A percentile compares a stretch with the other conserved stretches of the same genome.
Conservation (phyloP, 2,113 vertebrate species). For the Eolophus roseicapilla region DNA sequence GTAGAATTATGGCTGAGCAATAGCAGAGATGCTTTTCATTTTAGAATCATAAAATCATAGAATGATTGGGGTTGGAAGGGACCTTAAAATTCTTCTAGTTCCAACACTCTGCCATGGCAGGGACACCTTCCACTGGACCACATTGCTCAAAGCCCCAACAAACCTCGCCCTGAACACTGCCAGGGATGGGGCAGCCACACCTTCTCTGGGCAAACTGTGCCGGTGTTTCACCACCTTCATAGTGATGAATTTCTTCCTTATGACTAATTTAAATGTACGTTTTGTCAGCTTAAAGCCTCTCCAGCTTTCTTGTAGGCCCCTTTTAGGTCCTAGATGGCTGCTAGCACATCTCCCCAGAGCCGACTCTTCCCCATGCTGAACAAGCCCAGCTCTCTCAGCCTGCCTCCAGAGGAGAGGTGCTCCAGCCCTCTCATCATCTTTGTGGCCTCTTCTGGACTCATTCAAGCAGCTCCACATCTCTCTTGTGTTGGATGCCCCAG, state of each 20-base stretch:
- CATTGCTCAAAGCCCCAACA: background rate
- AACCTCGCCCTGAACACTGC: background rate
- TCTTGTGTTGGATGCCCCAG: background rate
- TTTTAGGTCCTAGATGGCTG: background rate
- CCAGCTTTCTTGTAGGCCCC: background rate
- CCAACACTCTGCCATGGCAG: background rate
- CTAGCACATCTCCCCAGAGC: background rate
- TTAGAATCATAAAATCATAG: background rate
- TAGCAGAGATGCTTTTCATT: background rate
- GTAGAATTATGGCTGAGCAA: fast-evolving
- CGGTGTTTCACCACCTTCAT: background rate
- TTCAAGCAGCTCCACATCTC: background rate
- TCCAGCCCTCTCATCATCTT: background rate
- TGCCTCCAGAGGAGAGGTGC: background rate
- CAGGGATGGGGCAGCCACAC: background rate
- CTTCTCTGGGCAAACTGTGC: background rate
- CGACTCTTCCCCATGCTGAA: background rate
- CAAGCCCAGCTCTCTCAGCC: background rate
- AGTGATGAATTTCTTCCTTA: background rate
- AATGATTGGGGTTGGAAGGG: background rate
- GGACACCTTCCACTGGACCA: background rate
- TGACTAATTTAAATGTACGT: background rate
- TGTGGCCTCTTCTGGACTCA: background rate
- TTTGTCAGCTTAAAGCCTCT: background rate
- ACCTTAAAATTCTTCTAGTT: background rate